Evolutionary conservation across 2,797 vertebrate genomes (phyloP).

Genomic region (Leuciscus waleckii): DNA sequence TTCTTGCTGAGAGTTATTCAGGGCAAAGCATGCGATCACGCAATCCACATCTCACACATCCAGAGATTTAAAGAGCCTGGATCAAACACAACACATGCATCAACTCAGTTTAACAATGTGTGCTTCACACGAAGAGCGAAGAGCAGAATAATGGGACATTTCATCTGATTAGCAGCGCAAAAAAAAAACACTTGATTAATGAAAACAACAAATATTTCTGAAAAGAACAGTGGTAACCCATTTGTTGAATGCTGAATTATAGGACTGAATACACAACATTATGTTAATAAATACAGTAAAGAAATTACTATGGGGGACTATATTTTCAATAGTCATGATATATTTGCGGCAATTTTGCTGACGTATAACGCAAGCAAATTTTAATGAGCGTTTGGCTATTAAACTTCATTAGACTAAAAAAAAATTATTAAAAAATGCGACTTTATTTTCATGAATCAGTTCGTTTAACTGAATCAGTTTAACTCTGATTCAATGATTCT

Average conservation of each 20-base stretch:
- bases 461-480: neutral
- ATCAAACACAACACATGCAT: neutral
- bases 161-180: neutral
- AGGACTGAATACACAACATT: neutral
- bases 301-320: too few species aligned
- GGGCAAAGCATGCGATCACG: neutral
- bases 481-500: neutral
- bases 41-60: neutral
- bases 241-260: neutral
- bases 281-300: neutral
- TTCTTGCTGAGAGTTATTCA: slow-evolving; percentile 6
- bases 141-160: neutral
- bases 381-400: neutral
- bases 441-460: neutral
- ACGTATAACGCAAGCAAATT: neutral
- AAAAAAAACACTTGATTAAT: neutral
- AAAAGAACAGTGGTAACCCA: neutral
- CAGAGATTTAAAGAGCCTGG: neutral
- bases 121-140: neutral
- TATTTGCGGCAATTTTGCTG: neutral
- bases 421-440: too few species aligned
- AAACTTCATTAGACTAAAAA: neutral
- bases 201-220: neutral
- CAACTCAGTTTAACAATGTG: neutral
- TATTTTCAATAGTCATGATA: neutral